phyloP scores from a whole-genome alignment of 2,888 invertebrate species.

The Steinernema scapterisci region DNA sequence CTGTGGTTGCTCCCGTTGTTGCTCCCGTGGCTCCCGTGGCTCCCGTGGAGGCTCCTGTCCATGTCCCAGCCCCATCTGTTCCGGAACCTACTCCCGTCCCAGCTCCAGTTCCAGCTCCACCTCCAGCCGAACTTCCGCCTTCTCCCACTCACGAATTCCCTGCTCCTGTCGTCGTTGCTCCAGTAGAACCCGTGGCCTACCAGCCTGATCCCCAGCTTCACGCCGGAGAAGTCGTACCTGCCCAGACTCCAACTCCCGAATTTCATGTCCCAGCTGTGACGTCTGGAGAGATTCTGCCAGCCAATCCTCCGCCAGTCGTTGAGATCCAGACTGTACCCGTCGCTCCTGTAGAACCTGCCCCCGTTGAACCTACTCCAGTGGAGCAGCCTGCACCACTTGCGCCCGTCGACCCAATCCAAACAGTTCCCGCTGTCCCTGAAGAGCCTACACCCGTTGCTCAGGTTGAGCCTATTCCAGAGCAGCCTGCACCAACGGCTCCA shows the following conservation, averaged over 20 bases:
- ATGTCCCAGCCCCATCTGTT: not conserved
- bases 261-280: not conserved
- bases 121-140: not conserved
- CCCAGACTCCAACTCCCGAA: not conserved
- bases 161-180: not conserved
- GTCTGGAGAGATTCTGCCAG: not conserved
- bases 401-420: not conserved
- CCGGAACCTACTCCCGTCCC: not conserved
- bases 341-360: not conserved
- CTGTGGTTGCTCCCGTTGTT: not conserved
- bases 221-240: not conserved
- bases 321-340: not conserved
- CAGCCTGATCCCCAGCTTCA: not conserved
- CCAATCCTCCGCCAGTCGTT: not conserved
- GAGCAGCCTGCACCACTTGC: not conserved
- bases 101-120: not conserved
- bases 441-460: not conserved
- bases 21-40: not conserved
- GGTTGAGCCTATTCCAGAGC: not conserved
- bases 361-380: not conserved
- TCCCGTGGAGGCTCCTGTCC: not conserved
- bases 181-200: not conserved
- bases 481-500: slow-evolving; percentile 21
- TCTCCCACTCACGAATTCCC: not conserved
- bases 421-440: not conserved